phyloP scores from a whole-genome alignment of 37 sponge, comb jelly and placozoan genomes.

The Agelas oroides region DNA sequence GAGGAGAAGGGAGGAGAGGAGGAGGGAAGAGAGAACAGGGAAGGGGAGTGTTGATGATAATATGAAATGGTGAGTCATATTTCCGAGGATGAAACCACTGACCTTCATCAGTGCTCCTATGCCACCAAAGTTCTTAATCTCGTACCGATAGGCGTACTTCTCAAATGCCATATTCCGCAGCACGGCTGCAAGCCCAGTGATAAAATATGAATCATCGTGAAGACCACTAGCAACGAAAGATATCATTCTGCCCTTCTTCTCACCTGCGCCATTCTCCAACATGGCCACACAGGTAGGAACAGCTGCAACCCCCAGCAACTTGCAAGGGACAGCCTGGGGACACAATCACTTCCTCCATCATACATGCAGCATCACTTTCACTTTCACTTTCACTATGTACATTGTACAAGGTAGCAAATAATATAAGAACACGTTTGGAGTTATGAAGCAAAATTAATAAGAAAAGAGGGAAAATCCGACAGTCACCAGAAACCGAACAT shows the following conservation, averaged over 20 bases:
- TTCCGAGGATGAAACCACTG: too few relatives aligned
- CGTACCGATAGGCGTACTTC: slow-evolving; percentile 16
- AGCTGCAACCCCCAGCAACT: slow-evolving; percentile 34
- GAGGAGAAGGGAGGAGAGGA: too few relatives aligned
- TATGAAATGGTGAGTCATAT: neutral
- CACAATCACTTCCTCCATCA: neutral
- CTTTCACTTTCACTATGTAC: too few relatives aligned
- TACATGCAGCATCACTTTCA: too few relatives aligned
- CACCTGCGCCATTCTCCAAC: slow-evolving; percentile 59
- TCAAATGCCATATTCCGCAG: slow-evolving; percentile 63
- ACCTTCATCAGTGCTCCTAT: slow-evolving; percentile 43
- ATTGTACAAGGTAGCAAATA: too few relatives aligned
- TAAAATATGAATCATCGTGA: neutral
- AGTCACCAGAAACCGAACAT: too few relatives aligned
- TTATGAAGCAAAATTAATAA: too few relatives aligned
- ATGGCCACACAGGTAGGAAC: slow-evolving; percentile 22
- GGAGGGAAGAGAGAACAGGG: neutral
- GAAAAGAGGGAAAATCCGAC: too few relatives aligned
- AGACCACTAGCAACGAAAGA: neutral
- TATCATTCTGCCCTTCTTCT: neutral
- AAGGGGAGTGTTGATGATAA: neutral
- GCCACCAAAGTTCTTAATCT: slow-evolving; percentile 38
- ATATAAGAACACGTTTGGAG: too few relatives aligned
- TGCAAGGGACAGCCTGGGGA: slow-evolving; percentile 67
- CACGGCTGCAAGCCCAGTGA: slow-evolving; percentile 22